phyloP scores from a whole-genome alignment of 2,888 invertebrate species.

The Cryptocephalus moraei region DNA sequence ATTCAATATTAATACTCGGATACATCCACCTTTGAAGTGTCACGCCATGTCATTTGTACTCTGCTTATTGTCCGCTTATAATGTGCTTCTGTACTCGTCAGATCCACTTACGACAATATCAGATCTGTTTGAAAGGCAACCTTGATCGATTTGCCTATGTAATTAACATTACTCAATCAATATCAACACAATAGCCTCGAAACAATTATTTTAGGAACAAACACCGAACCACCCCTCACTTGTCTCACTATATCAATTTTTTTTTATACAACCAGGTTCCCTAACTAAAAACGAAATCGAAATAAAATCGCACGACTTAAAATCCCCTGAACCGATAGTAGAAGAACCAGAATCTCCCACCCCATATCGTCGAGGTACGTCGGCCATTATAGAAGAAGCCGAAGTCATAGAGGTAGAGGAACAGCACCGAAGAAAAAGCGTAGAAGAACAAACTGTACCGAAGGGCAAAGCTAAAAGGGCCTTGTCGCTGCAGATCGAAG shows the following conservation, averaged over 20 bases:
- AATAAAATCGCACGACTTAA: no score
- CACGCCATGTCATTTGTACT: no score
- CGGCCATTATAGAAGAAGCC: conserved; percentile 21
- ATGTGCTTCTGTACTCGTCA: not conserved
- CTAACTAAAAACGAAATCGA: conserved; percentile 18
- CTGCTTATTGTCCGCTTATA: not conserved
- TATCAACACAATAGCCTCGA: no score
- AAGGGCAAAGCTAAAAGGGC: conserved; percentile 20
- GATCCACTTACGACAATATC: not conserved
- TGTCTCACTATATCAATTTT: no score
- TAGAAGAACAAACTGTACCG: conserved; percentile 12
- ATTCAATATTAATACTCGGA: no score
- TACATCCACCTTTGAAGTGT: no score
- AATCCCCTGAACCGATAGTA: conserved; percentile 23
- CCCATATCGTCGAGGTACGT: conserved; percentile 10
- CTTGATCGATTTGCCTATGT: no score
- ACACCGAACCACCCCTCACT: not conserved
- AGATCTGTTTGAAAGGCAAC: no score
- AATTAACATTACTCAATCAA: no score
- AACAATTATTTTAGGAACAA: not conserved
- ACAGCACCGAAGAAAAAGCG: conserved; percentile 9
- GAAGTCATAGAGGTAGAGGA: conserved; percentile 17
- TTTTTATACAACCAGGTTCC: conserved; percentile 17
- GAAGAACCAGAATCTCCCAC: conserved; percentile 25
- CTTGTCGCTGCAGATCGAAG: conserved; percentile 25